Percentiles rank a stretch among this genome's conserved stretches.
These are phyloP conservation scores for Ianthella basta DNA, from an alignment of 37 sponge, comb jelly and placozoan genomes.

Conservation along the genomic window DNA sequence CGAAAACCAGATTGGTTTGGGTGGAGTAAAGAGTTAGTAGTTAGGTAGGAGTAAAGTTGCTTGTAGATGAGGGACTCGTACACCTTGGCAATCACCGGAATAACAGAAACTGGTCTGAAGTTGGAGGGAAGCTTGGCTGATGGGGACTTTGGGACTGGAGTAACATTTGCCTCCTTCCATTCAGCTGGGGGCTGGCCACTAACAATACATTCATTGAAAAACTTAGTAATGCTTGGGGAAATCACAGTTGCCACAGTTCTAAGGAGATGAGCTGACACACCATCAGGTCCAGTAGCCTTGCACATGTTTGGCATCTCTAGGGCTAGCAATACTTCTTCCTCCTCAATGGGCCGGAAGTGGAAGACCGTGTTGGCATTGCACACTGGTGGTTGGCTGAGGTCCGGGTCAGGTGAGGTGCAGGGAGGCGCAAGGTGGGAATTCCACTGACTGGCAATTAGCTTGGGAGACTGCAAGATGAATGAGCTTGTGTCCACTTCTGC, in stretches of 20 bases:
- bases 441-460: not conserved
- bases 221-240: constrained; percentile 5
- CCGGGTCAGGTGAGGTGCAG: not conserved
- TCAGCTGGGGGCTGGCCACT: constrained; percentile 16
- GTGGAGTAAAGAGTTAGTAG: not conserved
- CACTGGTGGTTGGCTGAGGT: not conserved
- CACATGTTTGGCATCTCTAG: not conserved
- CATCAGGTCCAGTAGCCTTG: not conserved
- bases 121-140: constrained; percentile 1
- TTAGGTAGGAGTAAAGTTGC: constrained; percentile 21
- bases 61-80: constrained; percentile 29
- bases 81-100: constrained; percentile 38
- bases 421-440: not conserved
- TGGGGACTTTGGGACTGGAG: constrained; percentile 8
- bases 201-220: constrained; percentile 19
- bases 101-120: constrained; percentile 36
- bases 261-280: constrained; percentile 8
- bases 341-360: not conserved
- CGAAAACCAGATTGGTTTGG: constrained; percentile 30
- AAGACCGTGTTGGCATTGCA: not conserved
- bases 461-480: not conserved
- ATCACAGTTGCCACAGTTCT: constrained; percentile 13
- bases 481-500: not conserved
- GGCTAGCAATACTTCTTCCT: constrained; percentile 11
- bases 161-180: constrained; percentile 31